Evolutionary conservation across 2,797 vertebrate genomes (phyloP).

Genomic region (Novumbra hubbsi): DNA sequence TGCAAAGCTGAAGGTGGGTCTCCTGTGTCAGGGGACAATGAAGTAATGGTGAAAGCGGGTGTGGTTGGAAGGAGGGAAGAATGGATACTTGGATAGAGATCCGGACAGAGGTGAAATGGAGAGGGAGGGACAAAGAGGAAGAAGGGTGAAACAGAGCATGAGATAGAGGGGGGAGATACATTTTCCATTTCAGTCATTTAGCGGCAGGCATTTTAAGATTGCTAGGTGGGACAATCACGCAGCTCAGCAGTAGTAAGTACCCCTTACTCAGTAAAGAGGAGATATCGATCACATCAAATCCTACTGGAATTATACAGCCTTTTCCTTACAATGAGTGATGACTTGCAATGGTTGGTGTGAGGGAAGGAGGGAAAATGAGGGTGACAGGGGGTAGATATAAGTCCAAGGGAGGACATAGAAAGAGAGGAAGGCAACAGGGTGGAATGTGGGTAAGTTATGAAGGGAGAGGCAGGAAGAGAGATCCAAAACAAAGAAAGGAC

Average conservation of each 20-base stretch:
- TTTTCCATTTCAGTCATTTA: too few relatives aligned
- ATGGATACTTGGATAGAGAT: background rate
- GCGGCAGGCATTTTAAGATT: too few relatives aligned
- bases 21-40: background rate
- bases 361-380: background rate
- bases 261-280: background rate
- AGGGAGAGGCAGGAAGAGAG: background rate
- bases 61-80: background rate
- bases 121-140: background rate
- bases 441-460: background rate
- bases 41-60: background rate
- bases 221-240: too few relatives aligned
- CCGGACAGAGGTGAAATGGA: background rate
- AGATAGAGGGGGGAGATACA: background rate
- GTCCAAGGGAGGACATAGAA: background rate
- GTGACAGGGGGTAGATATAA: too few relatives aligned
- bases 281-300: background rate
- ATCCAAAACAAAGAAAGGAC: background rate
- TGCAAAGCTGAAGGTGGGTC: background rate
- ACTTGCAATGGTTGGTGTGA: background rate
- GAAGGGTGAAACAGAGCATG: too few relatives aligned
- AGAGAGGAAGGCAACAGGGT: background rate
- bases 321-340: background rate
- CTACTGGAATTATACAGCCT: too few relatives aligned
- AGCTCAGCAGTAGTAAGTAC: too few relatives aligned